These are phyloP conservation scores for Eurypyga helias DNA, from an alignment of 2,113 vertebrate genomes.

Conservation along the genomic window DNA sequence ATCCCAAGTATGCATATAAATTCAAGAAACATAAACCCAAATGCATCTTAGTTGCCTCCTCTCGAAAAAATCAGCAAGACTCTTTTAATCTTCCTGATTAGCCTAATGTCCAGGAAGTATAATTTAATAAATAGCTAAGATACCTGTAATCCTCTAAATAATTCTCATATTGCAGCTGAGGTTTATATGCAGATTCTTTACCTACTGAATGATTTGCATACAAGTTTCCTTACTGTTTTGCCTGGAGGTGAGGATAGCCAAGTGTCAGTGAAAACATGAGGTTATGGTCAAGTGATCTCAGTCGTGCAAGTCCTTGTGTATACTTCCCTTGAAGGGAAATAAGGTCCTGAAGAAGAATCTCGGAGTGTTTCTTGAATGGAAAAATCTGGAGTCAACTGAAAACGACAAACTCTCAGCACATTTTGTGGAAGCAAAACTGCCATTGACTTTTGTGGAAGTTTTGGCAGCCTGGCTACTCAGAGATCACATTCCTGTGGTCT, in stretches of 20 bases:
- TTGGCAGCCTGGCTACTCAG: neutral
- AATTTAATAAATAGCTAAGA: neutral
- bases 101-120: neutral
- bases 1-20: neutral
- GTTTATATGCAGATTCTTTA: neutral
- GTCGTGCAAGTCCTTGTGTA: neutral
- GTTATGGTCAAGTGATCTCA: neutral
- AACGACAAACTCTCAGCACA: neutral
- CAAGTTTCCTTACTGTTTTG: neutral
- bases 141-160: neutral
- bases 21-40: neutral
- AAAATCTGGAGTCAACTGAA: neutral
- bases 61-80: neutral
- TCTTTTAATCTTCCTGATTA: neutral
- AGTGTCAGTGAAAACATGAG: neutral
- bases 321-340: neutral
- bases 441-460: neutral
- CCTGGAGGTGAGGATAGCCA: neutral
- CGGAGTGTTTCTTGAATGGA: neutral
- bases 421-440: neutral
- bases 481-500: neutral
- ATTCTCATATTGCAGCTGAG: neutral
- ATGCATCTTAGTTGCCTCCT: neutral
- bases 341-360: neutral
- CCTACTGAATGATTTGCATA: neutral